Conservation (phyloP, 2,797 vertebrate genomes). For the Myioborus miniatus region DNA sequence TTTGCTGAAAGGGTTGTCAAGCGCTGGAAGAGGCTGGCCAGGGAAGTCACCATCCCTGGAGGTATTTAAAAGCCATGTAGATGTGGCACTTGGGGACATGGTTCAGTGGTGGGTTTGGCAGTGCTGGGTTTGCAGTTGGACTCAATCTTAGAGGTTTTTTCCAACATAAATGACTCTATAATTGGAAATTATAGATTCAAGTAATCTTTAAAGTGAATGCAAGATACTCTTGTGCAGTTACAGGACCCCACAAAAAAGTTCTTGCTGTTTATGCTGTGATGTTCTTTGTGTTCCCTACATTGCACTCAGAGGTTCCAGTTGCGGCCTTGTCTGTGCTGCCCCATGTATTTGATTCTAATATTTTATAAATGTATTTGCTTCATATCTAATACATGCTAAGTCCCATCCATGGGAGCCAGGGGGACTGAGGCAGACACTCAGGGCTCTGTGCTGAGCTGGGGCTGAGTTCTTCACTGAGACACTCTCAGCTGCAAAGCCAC, state of each 20-base stretch:
- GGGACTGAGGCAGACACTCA: not conserved
- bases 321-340: not conserved
- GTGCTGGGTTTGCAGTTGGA: not conserved
- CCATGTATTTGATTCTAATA: not conserved
- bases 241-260: not conserved
- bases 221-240: not conserved
- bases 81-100: not conserved
- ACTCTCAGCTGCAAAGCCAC: not conserved
- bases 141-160: not conserved
- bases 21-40: not conserved
- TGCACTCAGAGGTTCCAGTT: not conserved
- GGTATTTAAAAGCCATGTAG: not conserved
- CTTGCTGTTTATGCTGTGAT: not conserved
- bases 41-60: not conserved
- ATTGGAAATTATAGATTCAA: slow-evolving; percentile 9
- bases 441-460: not conserved
- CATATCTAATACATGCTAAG: not conserved
- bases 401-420: not conserved
- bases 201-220: slow-evolving; percentile 18
- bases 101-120: not conserved
- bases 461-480: not conserved
- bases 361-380: not conserved
- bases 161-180: not conserved
- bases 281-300: accelerated
- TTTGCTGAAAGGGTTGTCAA: not conserved